Evolutionary conservation across 2,888 invertebrate species (phyloP).

Genomic region (Diachrysia chrysitis): DNA sequence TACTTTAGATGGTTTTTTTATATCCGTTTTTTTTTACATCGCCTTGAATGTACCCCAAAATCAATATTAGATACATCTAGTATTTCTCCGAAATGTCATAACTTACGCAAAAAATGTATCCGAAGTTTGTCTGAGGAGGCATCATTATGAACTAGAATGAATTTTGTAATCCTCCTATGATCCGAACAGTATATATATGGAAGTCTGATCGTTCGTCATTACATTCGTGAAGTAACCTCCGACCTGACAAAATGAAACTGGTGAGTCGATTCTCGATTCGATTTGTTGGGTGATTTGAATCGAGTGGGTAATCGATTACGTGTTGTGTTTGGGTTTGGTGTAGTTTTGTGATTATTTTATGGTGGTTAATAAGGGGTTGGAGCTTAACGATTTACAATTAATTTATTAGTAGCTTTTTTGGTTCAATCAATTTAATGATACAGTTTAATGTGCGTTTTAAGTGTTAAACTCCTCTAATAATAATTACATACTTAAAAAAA

Average conservation of each 20-base stretch:
- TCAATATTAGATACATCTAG: slow-evolving; percentile 31
- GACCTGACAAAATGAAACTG: slow-evolving; percentile 82
- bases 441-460: neutral
- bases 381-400: neutral
- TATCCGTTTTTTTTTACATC: neutral
- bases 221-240: slow-evolving; percentile 83
- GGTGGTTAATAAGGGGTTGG: neutral
- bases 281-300: slow-evolving; percentile 36
- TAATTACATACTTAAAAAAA: too few species aligned
- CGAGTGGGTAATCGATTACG: slow-evolving; percentile 43
- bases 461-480: slow-evolving; percentile 7
- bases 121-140: slow-evolving; percentile 76
- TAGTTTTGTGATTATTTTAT: neutral
- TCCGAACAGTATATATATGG: slow-evolving; percentile 76
- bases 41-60: slow-evolving; percentile 12
- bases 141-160: slow-evolving; percentile 79
- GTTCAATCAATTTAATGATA: slow-evolving; percentile 15
- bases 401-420: neutral
- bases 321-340: slow-evolving; percentile 17
- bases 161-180: slow-evolving; percentile 77
- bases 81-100: slow-evolving; percentile 50
- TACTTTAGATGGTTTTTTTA: too few species aligned
- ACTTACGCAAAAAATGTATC: slow-evolving; percentile 70
- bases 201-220: slow-evolving; percentile 62
- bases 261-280: slow-evolving; percentile 72